Base-by-base conservation (phyloP, 92 coral and sea anemone species). In the Palythoa grandis region DNA sequence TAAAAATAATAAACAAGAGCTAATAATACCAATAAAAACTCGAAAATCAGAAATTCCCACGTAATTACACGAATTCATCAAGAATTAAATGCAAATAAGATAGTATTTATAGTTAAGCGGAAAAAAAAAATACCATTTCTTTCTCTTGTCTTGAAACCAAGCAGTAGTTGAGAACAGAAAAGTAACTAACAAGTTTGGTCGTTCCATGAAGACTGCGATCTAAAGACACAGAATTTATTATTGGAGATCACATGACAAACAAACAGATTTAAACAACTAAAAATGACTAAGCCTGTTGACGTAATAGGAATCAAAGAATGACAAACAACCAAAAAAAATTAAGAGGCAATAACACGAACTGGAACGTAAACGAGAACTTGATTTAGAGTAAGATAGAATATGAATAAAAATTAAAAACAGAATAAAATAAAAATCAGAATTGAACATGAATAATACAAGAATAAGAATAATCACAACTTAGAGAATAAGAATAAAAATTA, bases 161-260 rank as follows among this genome's bases (percentile, higher is more conserved):
- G 67, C 96, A 97, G 93, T 97, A 97, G 87, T 95, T 97, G 87
- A 97, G 83, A 58, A 97, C 99, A 15, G 98, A 95, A 71, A 97
- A 97, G 72, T 89, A 97, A 75, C 98, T 97, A 83, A 95, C 98
- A 48, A 97, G 95, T 70, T 97, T 97, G 40, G 98, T 97, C 3
- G 97, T 95, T 19, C 98, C 96, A 82, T 97, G 99, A 11, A 95
- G 90, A 79, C 93, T 97, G 84, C 99, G 99, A 89, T 97, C 99
- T 97, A 72, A 70, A 71, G n/a, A 79, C 17, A 50, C 1, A 13
- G 7, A 76, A 54, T 76, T 11, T 6, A 35, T 72, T 19, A 58
- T 39, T 38, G 20, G 39, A 20, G 19, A 63, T 2, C 25, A 63
- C 25, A 63, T n/a, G 24, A 25, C 53, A 15, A 37, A n/a, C 19